These are phyloP conservation scores for Stegodyphus mimosarum DNA, from an alignment of 1,140 invertebrate genomes.

Conservation along the genomic window DNA sequence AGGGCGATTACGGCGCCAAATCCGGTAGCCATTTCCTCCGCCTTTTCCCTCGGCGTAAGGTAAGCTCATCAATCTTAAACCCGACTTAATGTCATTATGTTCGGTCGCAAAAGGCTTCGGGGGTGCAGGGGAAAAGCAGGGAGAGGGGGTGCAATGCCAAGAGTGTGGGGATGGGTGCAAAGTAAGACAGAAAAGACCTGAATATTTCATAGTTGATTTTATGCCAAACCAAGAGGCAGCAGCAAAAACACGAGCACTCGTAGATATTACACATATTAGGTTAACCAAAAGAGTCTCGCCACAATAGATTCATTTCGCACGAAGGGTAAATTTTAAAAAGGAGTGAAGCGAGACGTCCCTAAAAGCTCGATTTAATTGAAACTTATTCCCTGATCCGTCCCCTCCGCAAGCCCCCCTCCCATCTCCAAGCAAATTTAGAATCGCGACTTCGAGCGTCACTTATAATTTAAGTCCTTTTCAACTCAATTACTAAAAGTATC, in stretches of 20 bases:
- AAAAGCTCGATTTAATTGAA: slow-evolving; percentile 57
- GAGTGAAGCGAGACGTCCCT: too few relatives aligned
- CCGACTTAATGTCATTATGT: slow-evolving; percentile 60
- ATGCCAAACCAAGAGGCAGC: slow-evolving; percentile 23
- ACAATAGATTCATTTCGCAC: slow-evolving; percentile 56
- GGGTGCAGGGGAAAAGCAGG: not conserved
- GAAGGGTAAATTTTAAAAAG: slow-evolving; percentile 25
- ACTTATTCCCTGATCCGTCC: slow-evolving; percentile 24
- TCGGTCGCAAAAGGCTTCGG: slow-evolving; percentile 55
- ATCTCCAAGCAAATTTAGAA: not conserved
- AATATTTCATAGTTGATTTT: slow-evolving; percentile 61
- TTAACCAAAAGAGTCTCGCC: slow-evolving; percentile 23
- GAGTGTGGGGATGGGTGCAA: slow-evolving; percentile 5
- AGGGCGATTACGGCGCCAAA: slow-evolving; percentile 14
- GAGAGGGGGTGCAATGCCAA: not conserved
- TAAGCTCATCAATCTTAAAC: slow-evolving; percentile 58
- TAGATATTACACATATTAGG: slow-evolving; percentile 48
- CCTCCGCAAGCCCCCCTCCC: too few relatives aligned
- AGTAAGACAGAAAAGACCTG: slow-evolving; percentile 55
- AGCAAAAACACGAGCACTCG: not conserved
- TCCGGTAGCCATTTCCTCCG: not conserved
- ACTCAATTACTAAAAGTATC: slow-evolving; percentile 38
- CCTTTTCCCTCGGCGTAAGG: slow-evolving; percentile 40
- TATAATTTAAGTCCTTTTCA: slow-evolving; percentile 42
- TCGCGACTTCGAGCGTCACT: not conserved